Conservation (phyloP, 2,797 vertebrate genomes). For the Hapalemur alaotrensis region DNA sequence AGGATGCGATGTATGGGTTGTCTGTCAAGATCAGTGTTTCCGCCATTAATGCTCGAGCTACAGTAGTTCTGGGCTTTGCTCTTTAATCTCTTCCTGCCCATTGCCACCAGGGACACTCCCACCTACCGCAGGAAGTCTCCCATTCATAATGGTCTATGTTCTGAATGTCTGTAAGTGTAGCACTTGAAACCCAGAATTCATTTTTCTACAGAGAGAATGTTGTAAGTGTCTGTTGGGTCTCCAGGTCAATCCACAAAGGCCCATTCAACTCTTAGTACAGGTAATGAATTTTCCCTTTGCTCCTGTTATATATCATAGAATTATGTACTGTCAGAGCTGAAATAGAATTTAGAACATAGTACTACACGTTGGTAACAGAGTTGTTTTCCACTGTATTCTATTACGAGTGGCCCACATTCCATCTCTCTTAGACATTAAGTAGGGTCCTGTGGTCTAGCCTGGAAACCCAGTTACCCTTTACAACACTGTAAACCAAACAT, state of each 20-base stretch:
- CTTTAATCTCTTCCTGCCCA: slow-evolving; percentile 51
- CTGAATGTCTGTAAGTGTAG: not conserved
- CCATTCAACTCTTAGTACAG: slow-evolving; percentile 30
- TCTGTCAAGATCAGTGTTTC: slow-evolving; percentile 19
- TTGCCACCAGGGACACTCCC: slow-evolving; percentile 10
- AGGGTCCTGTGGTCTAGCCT: not conserved
- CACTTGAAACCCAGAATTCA: slow-evolving; percentile 54
- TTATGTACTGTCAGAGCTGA: slow-evolving; percentile 14
- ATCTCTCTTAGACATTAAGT: not conserved
- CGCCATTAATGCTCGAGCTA: not conserved
- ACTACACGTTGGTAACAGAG: not conserved
- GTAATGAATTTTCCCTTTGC: slow-evolving; percentile 65
- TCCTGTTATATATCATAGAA: slow-evolving; percentile 21
- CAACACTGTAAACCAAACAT: slow-evolving; percentile 1
- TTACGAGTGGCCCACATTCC: not conserved
- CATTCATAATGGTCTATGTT: slow-evolving; percentile 20
- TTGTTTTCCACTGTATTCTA: slow-evolving; percentile 17
- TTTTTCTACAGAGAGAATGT: slow-evolving; percentile 38
- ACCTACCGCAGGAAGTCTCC: slow-evolving; percentile 43
- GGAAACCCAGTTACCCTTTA: slow-evolving; percentile 30
- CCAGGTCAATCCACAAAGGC: slow-evolving; percentile 63
- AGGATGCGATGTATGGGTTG: not conserved
- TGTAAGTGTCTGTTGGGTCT: slow-evolving; percentile 51
- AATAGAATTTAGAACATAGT: slow-evolving; percentile 14
- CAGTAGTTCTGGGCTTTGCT: not conserved